These are phyloP conservation scores for Syngnathus floridae DNA, from an alignment of 2,113 vertebrate genomes.

Conservation along the genomic window DNA sequence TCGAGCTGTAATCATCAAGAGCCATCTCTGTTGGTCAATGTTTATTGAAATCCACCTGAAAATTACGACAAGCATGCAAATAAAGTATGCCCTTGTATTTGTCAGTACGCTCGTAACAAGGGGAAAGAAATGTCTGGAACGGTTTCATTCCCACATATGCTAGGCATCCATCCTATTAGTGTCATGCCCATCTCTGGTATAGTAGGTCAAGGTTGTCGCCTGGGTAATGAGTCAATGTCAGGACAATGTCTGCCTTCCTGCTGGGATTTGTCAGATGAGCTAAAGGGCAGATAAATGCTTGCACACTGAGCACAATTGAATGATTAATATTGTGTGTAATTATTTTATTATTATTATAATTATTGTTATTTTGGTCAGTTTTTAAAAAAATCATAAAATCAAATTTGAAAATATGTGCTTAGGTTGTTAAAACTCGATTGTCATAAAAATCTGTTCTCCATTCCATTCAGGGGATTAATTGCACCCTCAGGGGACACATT, in stretches of 20 bases:
- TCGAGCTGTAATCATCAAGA: slow-evolving; percentile 27
- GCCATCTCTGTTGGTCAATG: slow-evolving; percentile 18
- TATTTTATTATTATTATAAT: background rate
- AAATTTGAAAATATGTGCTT: background rate
- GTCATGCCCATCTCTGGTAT: slow-evolving; percentile 19
- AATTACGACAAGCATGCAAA: slow-evolving; percentile 27
- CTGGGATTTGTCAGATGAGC: slow-evolving; percentile 23
- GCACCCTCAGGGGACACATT: background rate
- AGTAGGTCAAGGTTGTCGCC: slow-evolving; percentile 47
- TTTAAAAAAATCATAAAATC: background rate
- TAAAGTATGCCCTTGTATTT: background rate
- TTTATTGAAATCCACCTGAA: slow-evolving; percentile 20
- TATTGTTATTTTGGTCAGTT: background rate
- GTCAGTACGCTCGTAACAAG: background rate
- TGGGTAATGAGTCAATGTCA: slow-evolving; percentile 32
- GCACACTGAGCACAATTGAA: background rate
- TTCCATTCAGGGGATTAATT: background rate
- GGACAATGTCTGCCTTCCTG: slow-evolving; percentile 20
- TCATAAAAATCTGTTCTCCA: background rate
- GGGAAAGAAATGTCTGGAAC: background rate
- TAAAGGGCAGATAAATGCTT: slow-evolving; percentile 17
- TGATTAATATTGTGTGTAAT: background rate
- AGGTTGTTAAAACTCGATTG: background rate
- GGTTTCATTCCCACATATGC: slow-evolving; percentile 19
- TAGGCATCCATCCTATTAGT: slow-evolving; percentile 18